Evolutionary conservation across 2,888 invertebrate species (phyloP).

Genomic region (Ophonus ardosiacus): DNA sequence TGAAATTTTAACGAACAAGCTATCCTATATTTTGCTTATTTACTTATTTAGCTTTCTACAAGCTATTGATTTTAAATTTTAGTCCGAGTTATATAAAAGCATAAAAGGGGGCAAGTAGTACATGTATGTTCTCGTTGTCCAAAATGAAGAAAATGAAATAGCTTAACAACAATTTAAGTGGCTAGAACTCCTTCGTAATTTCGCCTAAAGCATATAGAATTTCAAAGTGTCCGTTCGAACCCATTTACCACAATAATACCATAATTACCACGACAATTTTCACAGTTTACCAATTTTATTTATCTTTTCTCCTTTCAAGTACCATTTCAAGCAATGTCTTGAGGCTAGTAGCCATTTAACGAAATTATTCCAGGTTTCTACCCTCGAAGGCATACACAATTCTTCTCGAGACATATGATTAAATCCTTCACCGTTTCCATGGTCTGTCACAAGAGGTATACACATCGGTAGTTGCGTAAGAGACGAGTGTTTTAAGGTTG

Average conservation of each 20-base stretch:
- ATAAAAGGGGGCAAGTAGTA: too few species aligned
- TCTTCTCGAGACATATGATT: constrained; percentile 50
- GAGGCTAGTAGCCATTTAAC: constrained; percentile 50
- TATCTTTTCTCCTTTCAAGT: constrained; percentile 37
- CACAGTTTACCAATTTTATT: constrained; percentile 37
- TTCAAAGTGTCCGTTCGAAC: constrained; percentile 6
- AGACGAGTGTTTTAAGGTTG: constrained; percentile 16
- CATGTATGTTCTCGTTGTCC: too few species aligned
- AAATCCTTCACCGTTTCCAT: constrained; percentile 30
- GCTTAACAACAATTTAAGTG: not conserved
- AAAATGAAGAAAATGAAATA: not conserved
- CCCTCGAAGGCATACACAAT: constrained; percentile 44
- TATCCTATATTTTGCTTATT: too few species aligned
- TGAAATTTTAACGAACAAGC: too few species aligned
- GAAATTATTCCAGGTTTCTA: constrained; percentile 53
- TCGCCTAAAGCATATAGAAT: not conserved
- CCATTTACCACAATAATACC: constrained; percentile 32
- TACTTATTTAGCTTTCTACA: too few species aligned
- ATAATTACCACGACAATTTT: constrained; percentile 20
- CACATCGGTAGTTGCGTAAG: constrained; percentile 45
- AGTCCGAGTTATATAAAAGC: too few species aligned
- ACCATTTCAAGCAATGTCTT: constrained; percentile 17
- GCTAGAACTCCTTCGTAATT: not conserved
- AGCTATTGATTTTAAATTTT: too few species aligned
- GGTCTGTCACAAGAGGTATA: constrained; percentile 49